These are phyloP conservation scores for Cheilosia vernalis DNA, from an alignment of 2,888 invertebrate species.

Conservation along the genomic window DNA sequence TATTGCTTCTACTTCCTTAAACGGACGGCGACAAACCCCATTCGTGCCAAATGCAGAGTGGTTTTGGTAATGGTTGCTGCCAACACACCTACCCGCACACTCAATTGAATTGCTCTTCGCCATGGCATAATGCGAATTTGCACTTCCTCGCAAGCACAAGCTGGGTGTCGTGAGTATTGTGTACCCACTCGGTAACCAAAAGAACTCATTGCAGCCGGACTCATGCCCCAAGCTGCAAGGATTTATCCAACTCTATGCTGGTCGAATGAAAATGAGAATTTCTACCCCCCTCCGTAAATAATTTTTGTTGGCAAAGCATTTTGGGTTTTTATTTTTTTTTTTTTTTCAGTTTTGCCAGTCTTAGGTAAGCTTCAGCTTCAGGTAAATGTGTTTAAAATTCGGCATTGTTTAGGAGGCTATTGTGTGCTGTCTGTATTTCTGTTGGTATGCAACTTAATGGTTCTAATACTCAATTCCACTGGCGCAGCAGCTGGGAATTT, in stretches of 20 bases:
- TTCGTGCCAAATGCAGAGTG: not conserved
- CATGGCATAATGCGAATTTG: constrained; percentile 8
- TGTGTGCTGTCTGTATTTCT: not conserved
- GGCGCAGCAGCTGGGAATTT: not conserved
- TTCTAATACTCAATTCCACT: not conserved
- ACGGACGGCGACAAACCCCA: not conserved
- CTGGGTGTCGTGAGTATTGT: not conserved
- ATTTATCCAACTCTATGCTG: not conserved
- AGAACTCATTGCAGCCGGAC: not conserved
- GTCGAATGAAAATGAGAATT: not conserved
- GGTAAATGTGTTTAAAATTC: constrained; percentile 7
- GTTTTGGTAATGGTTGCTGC: not conserved
- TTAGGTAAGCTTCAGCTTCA: constrained; percentile 5
- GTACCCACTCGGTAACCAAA: not conserved
- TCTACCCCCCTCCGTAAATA: not conserved
- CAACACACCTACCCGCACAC: not conserved
- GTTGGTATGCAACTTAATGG: constrained; percentile 1
- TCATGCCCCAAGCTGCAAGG: constrained; percentile 1
- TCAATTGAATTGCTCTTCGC: constrained; percentile 7
- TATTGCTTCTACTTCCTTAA: constrained; percentile 2
- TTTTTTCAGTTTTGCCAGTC: not conserved
- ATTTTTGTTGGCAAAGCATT: constrained; percentile 4
- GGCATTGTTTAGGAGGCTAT: not conserved
- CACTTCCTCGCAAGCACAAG: not conserved
- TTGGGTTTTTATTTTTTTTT: not conserved